Base-by-base conservation (phyloP, 1,140 invertebrate genomes). In the Brachionus asplanchnoidis region DNA sequence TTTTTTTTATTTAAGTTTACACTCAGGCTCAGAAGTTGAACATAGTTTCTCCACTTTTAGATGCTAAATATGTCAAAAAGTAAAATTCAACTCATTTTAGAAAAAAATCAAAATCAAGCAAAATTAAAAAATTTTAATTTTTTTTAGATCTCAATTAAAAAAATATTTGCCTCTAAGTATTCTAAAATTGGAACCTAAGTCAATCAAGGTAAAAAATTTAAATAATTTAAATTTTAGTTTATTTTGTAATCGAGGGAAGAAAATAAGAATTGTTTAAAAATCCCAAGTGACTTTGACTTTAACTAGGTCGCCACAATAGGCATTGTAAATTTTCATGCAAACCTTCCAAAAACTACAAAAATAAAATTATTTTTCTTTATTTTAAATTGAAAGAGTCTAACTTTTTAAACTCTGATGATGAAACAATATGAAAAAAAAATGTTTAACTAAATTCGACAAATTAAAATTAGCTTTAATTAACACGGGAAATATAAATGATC, bases 61-160 rank as follows among this genome's bases (percentile, higher is more conserved):
- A 82, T 26, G 79, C 79, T 11, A 82, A 82, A 82, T 82, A 82
- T 82, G 79, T 82, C 11, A 77, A 77, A 77, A 77, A 50, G 73
- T 77, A 36, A 36, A 20, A 12, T 50, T 77, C 3, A 26, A 50
- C 20, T 77, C 26, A 26, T 40, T 68, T 5, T 32, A 68, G 23
- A n/a, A n/a, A 68, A 12, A 1, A 0, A 26, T 66, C 11, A 12
- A 14, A 32, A 11, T 42, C 20, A 23, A 44, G 14, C 20, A 20
- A 12, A 46, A 11, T 7, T 46, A 75, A 44, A n/a, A 36, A 6
- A 6, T 36, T 7, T 1, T 0, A 46, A 75, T 26, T 17, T 75
- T 40, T 44, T 53, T 68, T 36, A 60, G 79, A 28, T 60, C 79
- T 40, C 79, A 82, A 12, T 68, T 82, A 14, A 82, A 82, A 82